Conservation (phyloP, 2,113 vertebrate genomes). For the Ceyx cyanopectus region DNA sequence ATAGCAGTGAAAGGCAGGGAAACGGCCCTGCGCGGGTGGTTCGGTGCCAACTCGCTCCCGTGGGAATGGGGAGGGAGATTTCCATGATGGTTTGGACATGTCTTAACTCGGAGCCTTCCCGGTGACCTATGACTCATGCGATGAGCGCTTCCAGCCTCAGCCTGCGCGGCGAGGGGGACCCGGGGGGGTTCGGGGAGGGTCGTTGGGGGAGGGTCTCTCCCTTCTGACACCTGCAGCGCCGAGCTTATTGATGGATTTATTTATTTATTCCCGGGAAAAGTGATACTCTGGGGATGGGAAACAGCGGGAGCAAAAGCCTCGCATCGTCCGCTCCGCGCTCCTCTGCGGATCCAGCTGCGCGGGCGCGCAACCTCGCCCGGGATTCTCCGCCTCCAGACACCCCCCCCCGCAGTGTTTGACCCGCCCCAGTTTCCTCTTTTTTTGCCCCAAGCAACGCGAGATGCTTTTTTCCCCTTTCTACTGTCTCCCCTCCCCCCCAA, state of each 20-base stretch:
- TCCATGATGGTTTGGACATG: not conserved
- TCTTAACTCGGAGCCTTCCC: not conserved
- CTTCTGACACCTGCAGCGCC: too few relatives aligned
- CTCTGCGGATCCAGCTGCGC: not conserved
- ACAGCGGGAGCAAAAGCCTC: not conserved
- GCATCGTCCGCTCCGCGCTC: not conserved
- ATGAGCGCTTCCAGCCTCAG: constrained; percentile 6
- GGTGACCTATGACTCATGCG: not conserved
- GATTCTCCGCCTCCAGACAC: not conserved
- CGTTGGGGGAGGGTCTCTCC: too few relatives aligned
- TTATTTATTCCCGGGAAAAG: too few relatives aligned
- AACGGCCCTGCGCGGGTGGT: not conserved
- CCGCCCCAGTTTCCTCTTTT: not conserved
- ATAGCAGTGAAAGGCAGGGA: not conserved
- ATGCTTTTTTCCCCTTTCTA: not conserved
- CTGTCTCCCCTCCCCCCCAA: too few relatives aligned
- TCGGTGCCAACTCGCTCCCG: not conserved
- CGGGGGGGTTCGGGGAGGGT: too few relatives aligned
- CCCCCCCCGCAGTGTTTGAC: not conserved
- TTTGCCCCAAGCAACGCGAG: accelerated
- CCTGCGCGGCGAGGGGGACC: not conserved
- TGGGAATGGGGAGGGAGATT: constrained; percentile 16
- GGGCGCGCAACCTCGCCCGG: not conserved
- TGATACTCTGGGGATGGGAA: not conserved
- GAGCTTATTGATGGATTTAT: too few relatives aligned